Conservation (phyloP, 2,113 vertebrate species). For the Ariopsis seemanni region DNA sequence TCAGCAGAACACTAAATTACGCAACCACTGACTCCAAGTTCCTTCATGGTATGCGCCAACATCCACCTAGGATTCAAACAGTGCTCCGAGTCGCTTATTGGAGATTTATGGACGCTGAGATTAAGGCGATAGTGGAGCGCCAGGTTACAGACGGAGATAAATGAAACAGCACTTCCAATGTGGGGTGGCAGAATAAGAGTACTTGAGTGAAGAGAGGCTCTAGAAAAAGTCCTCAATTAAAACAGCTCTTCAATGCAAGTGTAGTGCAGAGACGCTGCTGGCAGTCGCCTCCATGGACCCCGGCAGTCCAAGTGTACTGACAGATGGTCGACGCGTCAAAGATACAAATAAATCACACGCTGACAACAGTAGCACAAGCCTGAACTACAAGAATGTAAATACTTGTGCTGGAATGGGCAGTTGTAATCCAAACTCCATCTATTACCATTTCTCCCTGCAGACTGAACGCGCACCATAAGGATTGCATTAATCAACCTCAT, state of each 20-base stretch:
- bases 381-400: slow-evolving; percentile 26
- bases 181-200: slow-evolving; percentile 49
- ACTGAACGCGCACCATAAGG: slow-evolving; percentile 16
- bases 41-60: no score
- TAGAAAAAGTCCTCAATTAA: slow-evolving; percentile 73
- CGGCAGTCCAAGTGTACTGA: background rate
- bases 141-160: slow-evolving; percentile 45
- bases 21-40: background rate
- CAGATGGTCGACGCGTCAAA: slow-evolving; percentile 25
- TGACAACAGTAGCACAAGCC: background rate
- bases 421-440: slow-evolving; percentile 2
- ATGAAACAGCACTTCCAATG: slow-evolving; percentile 54
- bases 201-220: slow-evolving; percentile 51
- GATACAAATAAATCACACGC: slow-evolving; percentile 5
- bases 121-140: background rate
- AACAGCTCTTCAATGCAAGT: slow-evolving; percentile 69
- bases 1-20: background rate
- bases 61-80: background rate
- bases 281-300: background rate
- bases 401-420: background rate
- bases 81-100: background rate
- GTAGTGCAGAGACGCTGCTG: slow-evolving; percentile 60
- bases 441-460: slow-evolving; percentile 14
- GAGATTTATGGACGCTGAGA: background rate
- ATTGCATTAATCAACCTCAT: slow-evolving; percentile 36